Evolutionary conservation across 2,888 invertebrate genomes (phyloP).

Genomic region (Apocheima hispidaria): DNA sequence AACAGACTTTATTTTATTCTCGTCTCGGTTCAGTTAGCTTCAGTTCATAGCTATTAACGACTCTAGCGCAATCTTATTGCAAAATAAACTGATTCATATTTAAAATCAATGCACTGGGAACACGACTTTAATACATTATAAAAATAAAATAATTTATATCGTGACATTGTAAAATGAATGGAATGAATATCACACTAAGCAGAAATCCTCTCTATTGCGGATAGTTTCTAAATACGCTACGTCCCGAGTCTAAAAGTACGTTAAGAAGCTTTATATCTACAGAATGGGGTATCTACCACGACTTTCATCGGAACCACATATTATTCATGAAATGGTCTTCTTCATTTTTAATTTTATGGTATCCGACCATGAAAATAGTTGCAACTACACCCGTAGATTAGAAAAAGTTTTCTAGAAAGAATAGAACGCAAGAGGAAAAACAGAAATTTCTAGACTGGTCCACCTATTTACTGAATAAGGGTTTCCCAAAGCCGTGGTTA

Average conservation of each 20-base stretch:
- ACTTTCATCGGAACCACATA: neutral
- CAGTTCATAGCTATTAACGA: constrained; percentile 52
- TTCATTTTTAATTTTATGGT: too few species aligned
- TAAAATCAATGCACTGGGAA: constrained; percentile 38
- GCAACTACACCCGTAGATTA: neutral
- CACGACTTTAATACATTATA: constrained; percentile 50
- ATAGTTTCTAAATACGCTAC: constrained; percentile 47
- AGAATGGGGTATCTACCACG: neutral
- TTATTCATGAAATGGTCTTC: neutral
- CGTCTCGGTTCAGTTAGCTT: constrained; percentile 2
- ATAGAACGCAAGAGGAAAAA: neutral
- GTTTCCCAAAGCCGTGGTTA: constrained; percentile 41
- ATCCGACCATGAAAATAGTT: neutral
- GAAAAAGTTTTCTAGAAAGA: neutral
- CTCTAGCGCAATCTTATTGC: constrained; percentile 85
- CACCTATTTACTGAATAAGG: neutral
- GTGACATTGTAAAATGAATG: constrained; percentile 60
- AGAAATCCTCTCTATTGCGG: constrained; percentile 68
- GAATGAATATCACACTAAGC: constrained; percentile 85
- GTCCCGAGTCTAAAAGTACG: constrained; percentile 48
- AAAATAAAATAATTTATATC: constrained; percentile 64
- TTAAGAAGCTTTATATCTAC: constrained; percentile 36
- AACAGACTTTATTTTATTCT: neutral
- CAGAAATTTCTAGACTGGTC: neutral
- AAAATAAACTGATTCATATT: constrained; percentile 56